Percentiles rank a stretch among this genome's conserved stretches.
Conservation (phyloP, 1,140 invertebrate species). For the Cryptotermes secundus region DNA sequence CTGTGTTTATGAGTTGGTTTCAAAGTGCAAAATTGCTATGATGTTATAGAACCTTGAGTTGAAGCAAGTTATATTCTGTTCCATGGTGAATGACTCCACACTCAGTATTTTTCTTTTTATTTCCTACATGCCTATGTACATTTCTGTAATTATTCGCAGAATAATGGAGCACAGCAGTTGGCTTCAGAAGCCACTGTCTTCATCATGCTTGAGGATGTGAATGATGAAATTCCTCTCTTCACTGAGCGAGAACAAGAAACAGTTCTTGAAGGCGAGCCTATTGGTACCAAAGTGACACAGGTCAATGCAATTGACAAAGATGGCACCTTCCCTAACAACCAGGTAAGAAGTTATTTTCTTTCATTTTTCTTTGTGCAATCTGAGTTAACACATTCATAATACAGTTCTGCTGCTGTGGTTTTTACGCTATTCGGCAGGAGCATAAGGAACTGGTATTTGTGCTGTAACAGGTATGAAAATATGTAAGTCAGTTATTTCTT, state of each 20-base stretch:
- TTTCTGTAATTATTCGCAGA: conserved; percentile 56
- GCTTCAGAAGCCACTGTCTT: conserved; percentile 91
- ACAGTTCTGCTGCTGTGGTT: too few species aligned
- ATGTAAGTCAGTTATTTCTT: too few species aligned
- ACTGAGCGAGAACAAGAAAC: conserved; percentile 93
- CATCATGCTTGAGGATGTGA: conserved; percentile 93
- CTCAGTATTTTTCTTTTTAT: too few species aligned
- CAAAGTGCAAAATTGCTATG: background rate
- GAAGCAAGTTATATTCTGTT: too few species aligned
- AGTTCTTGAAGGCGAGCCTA: conserved; percentile 88
- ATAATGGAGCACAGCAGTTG: conserved; percentile 92
- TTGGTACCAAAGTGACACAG: conserved; percentile 93
- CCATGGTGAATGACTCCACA: too few species aligned
- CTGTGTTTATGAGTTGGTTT: too few species aligned
- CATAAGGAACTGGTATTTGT: too few species aligned
- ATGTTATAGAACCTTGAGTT: background rate
- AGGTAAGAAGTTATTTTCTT: conserved; percentile 56
- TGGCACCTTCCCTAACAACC: conserved; percentile 91
- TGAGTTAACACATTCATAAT: too few species aligned
- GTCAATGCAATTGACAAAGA: conserved; percentile 96
- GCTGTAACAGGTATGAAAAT: too few species aligned
- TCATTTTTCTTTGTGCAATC: too few species aligned
- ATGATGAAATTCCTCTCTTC: conserved; percentile 94
- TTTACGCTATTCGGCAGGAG: too few species aligned
- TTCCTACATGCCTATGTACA: too few species aligned